Conservation (phyloP, 1,140 invertebrate genomes). For the Scaptodrosophila lebanonensis region DNA sequence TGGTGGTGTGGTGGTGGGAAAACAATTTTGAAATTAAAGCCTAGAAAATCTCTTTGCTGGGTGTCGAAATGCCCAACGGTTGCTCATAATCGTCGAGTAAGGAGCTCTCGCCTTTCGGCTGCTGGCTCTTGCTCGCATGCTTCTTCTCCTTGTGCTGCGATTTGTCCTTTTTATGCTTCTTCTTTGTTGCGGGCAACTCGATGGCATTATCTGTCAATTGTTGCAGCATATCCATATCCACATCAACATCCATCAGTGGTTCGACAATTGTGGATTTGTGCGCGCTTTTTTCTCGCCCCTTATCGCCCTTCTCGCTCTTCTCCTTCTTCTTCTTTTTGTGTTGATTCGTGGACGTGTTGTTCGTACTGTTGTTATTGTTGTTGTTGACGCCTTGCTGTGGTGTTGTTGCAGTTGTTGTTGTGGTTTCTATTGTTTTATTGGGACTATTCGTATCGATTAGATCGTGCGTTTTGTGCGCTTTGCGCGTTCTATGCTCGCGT, state of each 20-base stretch:
- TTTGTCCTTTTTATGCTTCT: constrained; percentile 69
- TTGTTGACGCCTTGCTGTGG: background rate
- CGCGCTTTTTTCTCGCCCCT: constrained; percentile 66
- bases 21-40: constrained; percentile 9
- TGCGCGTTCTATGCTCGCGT: constrained; percentile 24
- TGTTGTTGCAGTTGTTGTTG: constrained; percentile 6
- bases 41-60: constrained; percentile 89
- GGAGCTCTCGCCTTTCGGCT: background rate
- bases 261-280: constrained; percentile 57
- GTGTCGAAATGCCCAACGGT: constrained; percentile 92
- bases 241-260: constrained; percentile 37
- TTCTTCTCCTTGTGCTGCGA: constrained; percentile 46
- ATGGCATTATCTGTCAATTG: background rate
- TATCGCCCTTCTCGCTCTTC: constrained; percentile 74
- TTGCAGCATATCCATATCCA: background rate
- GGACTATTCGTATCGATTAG: constrained; percentile 57
- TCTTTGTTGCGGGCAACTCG: constrained; percentile 22
- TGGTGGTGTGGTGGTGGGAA: constrained; percentile 8
- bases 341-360: constrained; percentile 12
- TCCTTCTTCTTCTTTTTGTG: constrained; percentile 78
- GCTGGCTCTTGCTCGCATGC: constrained; percentile 15
- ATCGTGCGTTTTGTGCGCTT: constrained; percentile 23
- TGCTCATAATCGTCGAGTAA: constrained; percentile 82
- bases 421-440: constrained; percentile 15
- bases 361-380: constrained; percentile 22